Base-by-base conservation (phyloP, 2,113 vertebrate species). In the Sebastes fasciatus region DNA sequence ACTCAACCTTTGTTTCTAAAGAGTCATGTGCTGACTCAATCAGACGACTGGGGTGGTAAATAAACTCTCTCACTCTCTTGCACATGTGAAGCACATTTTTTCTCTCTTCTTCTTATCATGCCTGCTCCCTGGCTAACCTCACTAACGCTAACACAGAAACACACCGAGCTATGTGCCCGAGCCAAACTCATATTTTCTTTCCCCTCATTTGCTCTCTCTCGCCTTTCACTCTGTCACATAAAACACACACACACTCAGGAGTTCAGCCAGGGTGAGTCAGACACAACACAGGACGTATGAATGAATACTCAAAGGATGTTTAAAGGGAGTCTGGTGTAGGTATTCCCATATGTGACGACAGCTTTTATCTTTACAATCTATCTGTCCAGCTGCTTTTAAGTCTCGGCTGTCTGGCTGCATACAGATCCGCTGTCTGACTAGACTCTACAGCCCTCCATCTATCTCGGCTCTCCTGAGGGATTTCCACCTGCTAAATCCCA, bases 351-450 rank as follows among this genome's bases (percentile, higher is more conserved):
- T 16, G 49, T 75, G 61, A 63, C 12, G n/a, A 49, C 63, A 69
- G 19, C 26, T 74, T 62, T 54, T 26, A 67, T 76, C 48, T 60
- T 63, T 49, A 5, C 43, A 57, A 51, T n/a, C 55, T 51, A 48
- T 58, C 46, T 42, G 5, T 4, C 21, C 71, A 85, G 77, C 72
- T 64, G 73, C 65, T 79, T 6, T 42, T 43, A 67, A 71, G 58
- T 43, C 21, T 55, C 1, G 8, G 34, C 40, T 69, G 10, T 34
- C 72, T 63, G 63, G 55, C 77, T 82, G 64, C 62, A 64, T 77
- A 65, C 65, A 77, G 42, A 89, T 88, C 42, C 86, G 64, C 43
- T 77, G 42, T 23, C n/a, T 0, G 3, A n/a, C 52, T 80, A n/a
- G 48, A 14, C 61, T 62, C 23, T 3, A 75, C 62, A 66, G 21